A percentile compares a stretch with the other conserved stretches of the same genome.
Evolutionary conservation across 2,113 vertebrate species (phyloP).

Genomic region (Arvicanthis niloticus): DNA sequence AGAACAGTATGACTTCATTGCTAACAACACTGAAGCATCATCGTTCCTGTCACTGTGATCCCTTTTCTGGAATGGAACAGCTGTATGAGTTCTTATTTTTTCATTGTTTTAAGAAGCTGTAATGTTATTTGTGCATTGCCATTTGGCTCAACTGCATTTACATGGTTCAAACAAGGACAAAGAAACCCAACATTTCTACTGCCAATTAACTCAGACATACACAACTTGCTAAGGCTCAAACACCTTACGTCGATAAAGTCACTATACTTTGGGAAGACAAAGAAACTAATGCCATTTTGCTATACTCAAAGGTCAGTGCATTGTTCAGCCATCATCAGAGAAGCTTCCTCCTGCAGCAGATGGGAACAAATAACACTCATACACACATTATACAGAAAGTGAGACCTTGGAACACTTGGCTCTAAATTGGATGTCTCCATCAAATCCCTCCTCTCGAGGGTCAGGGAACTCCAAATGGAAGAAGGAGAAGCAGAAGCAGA

Average conservation of each 20-base stretch:
- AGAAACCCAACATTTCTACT: slow-evolving; percentile 53
- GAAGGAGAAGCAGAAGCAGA: not conserved
- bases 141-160: slow-evolving; percentile 75
- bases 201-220: slow-evolving; percentile 45
- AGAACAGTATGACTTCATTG: slow-evolving; percentile 67
- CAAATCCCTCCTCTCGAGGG: not conserved
- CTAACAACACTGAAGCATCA: slow-evolving; percentile 39
- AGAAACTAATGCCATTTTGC: not conserved
- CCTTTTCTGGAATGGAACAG: slow-evolving; percentile 81
- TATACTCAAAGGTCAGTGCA: not conserved
- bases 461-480: not conserved
- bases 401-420: not conserved
- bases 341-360: not conserved
- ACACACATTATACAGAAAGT: not conserved
- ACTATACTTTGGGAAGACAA: not conserved
- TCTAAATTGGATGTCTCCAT: not conserved
- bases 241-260: not conserved
- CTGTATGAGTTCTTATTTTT: slow-evolving; percentile 81
- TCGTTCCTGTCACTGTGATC: slow-evolving; percentile 64
- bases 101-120: slow-evolving; percentile 72
- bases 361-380: not conserved
- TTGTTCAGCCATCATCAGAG: not conserved
- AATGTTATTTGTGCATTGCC: slow-evolving; percentile 73
- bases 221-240: slow-evolving; percentile 35
- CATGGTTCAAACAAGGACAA: slow-evolving; percentile 74